phyloP scores from a whole-genome alignment of 2,797 vertebrate genomes.

The Chaenodraco wilsoni region DNA sequence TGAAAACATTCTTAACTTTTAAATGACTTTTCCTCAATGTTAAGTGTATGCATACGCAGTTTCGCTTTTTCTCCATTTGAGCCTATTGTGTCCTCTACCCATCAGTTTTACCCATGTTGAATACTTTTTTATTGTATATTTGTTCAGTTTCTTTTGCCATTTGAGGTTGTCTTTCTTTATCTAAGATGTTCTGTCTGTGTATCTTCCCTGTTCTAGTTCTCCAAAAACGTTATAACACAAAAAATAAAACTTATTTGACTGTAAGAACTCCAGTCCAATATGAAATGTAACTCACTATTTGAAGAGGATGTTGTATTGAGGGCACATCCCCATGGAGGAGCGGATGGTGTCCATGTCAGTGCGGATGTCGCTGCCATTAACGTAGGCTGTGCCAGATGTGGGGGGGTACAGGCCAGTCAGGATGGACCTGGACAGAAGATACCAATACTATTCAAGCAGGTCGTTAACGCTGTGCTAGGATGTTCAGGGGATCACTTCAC shows the following conservation, averaged over 20 bases:
- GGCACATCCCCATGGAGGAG: constrained; percentile 92
- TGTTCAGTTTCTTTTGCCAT: too few relatives aligned
- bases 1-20: constrained; percentile 6
- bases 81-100: too few relatives aligned
- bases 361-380: constrained; percentile 90
- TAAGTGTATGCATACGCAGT: too few relatives aligned
- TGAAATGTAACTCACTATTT: constrained; percentile 85
- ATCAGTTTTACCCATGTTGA: too few relatives aligned
- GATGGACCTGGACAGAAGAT: constrained; percentile 86
- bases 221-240: too few relatives aligned
- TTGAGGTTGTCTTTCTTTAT: too few relatives aligned
- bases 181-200: too few relatives aligned
- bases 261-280: background rate
- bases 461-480: background rate
- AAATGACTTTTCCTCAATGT: too few relatives aligned
- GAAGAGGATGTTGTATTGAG: constrained; percentile 96
- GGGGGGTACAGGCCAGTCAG: constrained; percentile 92
- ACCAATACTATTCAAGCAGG: background rate
- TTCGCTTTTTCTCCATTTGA: too few relatives aligned
- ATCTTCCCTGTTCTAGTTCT: too few relatives aligned
- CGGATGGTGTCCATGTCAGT: constrained; percentile 88
- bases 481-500: background rate
- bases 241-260: background rate
- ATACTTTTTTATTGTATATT: too few relatives aligned
- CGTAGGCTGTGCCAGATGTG: constrained; percentile 92